Evolutionary conservation across 2,113 vertebrate species (phyloP), one percentile per base, ranked within the genome.

Genomic region (Hippocampus mohnikei): DNA sequence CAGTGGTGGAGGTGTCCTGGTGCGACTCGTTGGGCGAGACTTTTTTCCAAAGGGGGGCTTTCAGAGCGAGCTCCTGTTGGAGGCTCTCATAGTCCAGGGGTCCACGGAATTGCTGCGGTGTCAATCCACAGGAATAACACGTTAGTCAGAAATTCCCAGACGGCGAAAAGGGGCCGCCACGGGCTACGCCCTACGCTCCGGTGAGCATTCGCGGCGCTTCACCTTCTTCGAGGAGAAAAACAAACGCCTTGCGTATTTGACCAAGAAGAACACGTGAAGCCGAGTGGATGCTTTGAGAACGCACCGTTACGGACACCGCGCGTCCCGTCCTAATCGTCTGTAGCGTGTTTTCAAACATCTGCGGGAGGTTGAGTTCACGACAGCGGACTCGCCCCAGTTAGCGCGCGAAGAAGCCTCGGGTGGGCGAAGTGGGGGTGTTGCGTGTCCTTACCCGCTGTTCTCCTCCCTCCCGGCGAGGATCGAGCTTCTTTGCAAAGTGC

Each of bases 21-120:
- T 95, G 94, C 82, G 93, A 94, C 94, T 99, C 96, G 15, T 88
- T 84, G 72, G 95, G 90, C 82, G 94, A 95, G 84, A 99, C 95
- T 93, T 97, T 97, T 96, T 93, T 98, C 96, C 97, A 98, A 58
- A 97, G 91, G 87, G 94, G 95, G 85, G 96, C 95, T 95, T 96
- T 97, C 93, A 99, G 95, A 94, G 95, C 94, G 86, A 99, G 94
- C 92, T 98, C 97, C 90, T 95, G 93, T 90, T 97, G 96, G 89
- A 98, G 95, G 90, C 95, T 96, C 92, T 98, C 96, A 92, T 96
- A 98, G 94, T 99, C 96, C 96, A 98, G 91, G 82, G 96, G 93
- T 95, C 95, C 94, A 81, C 93, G 94, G 93, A 81, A 87, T 90
- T 91, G 91, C 92, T 95, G 95, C 94, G 95, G 96, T 93, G 97